phyloP scores from a whole-genome alignment of 2,888 invertebrate genomes.

The Drosophila mimetica region DNA sequence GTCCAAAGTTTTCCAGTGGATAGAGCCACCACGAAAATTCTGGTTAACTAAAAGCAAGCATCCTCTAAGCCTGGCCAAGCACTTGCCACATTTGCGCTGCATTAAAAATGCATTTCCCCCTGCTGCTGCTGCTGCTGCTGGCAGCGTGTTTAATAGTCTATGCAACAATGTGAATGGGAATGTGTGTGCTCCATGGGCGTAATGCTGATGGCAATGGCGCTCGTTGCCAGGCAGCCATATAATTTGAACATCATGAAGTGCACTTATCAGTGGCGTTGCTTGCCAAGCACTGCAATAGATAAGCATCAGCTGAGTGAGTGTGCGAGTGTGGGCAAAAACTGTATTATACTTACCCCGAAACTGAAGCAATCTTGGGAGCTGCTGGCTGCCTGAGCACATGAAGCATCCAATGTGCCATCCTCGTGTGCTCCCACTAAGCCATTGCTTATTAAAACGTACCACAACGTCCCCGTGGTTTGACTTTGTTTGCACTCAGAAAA shows the following conservation, averaged over 20 bases:
- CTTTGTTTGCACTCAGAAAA: slow-evolving; percentile 1
- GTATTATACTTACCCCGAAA: slow-evolving; percentile 53
- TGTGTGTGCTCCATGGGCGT: slow-evolving; percentile 31
- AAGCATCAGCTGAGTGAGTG: slow-evolving; percentile 61
- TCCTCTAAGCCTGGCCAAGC: slow-evolving; percentile 41
- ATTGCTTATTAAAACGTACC: slow-evolving; percentile 70
- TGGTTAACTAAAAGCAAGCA: slow-evolving; percentile 37
- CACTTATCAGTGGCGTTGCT: slow-evolving; percentile 68
- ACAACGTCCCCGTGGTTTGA: slow-evolving; percentile 10
- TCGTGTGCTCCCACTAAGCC: slow-evolving; percentile 41
- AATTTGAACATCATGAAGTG: slow-evolving; percentile 76
- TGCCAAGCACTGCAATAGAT: slow-evolving; percentile 66
- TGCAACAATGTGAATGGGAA: slow-evolving; percentile 62
- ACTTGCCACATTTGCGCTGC: slow-evolving; percentile 72
- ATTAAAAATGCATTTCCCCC: slow-evolving; percentile 73
- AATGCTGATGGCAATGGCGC: slow-evolving; percentile 74
- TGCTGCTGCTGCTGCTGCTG: too few species aligned
- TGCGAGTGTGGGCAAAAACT: slow-evolving; percentile 33
- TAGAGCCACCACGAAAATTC: slow-evolving; percentile 27
- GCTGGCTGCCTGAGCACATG: slow-evolving; percentile 16
- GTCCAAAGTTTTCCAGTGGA: slow-evolving; percentile 14
- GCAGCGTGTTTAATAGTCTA: slow-evolving; percentile 63
- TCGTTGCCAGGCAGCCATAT: slow-evolving; percentile 66
- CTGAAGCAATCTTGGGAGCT: slow-evolving; percentile 21
- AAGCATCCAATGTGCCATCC: slow-evolving; percentile 49